Evolutionary conservation across 1,140 invertebrate genomes (phyloP).

Genomic region (Xylocopa sonorina): DNA sequence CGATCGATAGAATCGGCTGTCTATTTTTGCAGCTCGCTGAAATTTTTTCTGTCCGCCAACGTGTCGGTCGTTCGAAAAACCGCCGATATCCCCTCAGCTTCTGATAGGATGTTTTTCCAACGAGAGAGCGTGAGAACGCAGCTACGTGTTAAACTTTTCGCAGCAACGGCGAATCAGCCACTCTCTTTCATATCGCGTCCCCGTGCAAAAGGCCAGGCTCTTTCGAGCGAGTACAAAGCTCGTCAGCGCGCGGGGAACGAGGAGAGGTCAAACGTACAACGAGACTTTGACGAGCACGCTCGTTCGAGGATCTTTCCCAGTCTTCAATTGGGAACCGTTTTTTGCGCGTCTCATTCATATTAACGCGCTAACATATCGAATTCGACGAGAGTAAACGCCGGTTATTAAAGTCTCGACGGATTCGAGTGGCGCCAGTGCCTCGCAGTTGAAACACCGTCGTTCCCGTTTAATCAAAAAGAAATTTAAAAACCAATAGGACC

Average conservation of each 20-base stretch:
- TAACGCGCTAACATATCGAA: conserved; percentile 6
- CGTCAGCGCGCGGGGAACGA: neutral
- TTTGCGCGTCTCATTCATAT: conserved; percentile 36
- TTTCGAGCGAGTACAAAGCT: neutral
- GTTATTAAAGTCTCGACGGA: conserved; percentile 11
- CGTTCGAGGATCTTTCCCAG: neutral
- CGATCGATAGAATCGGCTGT: no score
- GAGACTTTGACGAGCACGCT: conserved; percentile 12
- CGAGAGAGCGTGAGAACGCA: no score
- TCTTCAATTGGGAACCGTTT: conserved; percentile 20
- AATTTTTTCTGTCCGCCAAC: no score
- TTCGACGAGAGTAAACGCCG: neutral
- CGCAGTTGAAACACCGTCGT: neutral
- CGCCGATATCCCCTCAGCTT: no score
- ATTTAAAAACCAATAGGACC: neutral
- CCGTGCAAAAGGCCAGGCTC: neutral
- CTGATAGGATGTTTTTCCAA: no score
- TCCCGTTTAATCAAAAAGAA: conserved; percentile 12
- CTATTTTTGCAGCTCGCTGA: no score
- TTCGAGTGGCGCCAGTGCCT: neutral
- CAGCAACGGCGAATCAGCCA: no score
- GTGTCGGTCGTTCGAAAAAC: no score
- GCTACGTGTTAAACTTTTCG: no score
- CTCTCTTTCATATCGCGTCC: neutral
- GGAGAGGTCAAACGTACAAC: conserved; percentile 7